Evolutionary conservation across 2,797 vertebrate species (phyloP), one percentile per base, ranked within the genome.

Genomic region (Brachymystax lenok): DNA sequence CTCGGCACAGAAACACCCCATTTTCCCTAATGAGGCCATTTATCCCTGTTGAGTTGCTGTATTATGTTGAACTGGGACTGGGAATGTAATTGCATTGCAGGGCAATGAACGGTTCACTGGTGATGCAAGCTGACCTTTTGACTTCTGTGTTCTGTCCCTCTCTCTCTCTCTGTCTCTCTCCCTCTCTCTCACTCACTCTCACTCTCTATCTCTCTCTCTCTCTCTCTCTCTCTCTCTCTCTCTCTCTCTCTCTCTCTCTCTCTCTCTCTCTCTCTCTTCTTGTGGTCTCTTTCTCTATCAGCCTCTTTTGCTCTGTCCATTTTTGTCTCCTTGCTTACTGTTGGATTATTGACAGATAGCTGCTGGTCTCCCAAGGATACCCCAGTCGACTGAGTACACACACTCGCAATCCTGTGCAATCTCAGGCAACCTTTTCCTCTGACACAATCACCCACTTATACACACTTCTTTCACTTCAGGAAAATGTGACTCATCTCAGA

Each of bases 321-420:
- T 12, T 71, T 21, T 71, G 4, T 71, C 21, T n/a, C 7, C 17
- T 50, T 4, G 24, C 13, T 64, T 12, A 27, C 35, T 24, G 10
- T 46, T 14, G 19, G 16, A 17, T 73, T 28, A 56, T 69, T 33
- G 46, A 33, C 17, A 59, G 51, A 52, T 19, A 24, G 16, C 2
- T 50, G 35, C 17, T 24, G 27, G 64, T 69, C 50, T 72, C 56
- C 24, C 8, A 35, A 59, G 21, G 3, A 46, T 17, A 30, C 19
- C 33, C 2, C 30, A 6, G 46, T n/a, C 33, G 0, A 61, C 4
- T 66, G 50, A 19, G 13, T 4, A 28, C 10, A 46, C 33, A 56
- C 12, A 52, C 7, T 27, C 56, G 76, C 76, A 76, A 76, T 74
- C 56, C 67, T 68, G 35, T 61, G 71, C 71, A 80, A 77, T 77